Evolutionary conservation across 1,140 invertebrate genomes (phyloP), one percentile per base, ranked within the genome.

Genomic region (Cyclina sinensis): DNA sequence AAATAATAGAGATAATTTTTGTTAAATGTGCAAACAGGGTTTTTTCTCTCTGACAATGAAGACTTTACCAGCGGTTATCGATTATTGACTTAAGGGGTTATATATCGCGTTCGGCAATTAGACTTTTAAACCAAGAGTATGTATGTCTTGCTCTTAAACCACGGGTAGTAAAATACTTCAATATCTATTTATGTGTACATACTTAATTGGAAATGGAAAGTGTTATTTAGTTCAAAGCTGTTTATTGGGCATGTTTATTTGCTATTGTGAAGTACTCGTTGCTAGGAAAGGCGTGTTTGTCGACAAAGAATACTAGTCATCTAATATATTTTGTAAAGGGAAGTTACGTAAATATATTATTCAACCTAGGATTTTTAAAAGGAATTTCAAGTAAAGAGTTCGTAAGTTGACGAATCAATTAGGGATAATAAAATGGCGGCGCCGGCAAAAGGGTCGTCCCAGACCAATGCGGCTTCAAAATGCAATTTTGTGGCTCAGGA

Each of bases 401-500:
- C 24, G 54, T 9, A 5, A 9, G 4, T n/a, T n/a, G 16, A 27
- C 32, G 65, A 27, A 3, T 70, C 37, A 70, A 70, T 37, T 37
- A 35, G 65, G 32, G 32, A 18, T n/a, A n/a, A n/a, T 24, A 43
- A 82, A 14, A 83, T 83, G 81, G 81, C 81, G 24, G 79, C 57
- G 18, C n/a, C 84, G 18, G 68, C 54, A 18, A 73, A 48, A 48
- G 48, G 70, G 14, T 46, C n/a, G 11, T 18, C 35, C 16, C n/a
- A 4, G n/a, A 7, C 57, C 21, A 82, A 70, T 30, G 76, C 86
- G 11, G 86, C 86, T 46, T 73, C 86, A 59, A 88, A 88, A 35
- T 88, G 86, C 30, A 88, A 88, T 43, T 88, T 82, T 59, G 86
- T 88, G 24, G 86, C 86, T 7, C 78, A 88, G 24, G 86, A 88